Evolutionary conservation across 2,888 invertebrate genomes (phyloP).

Genomic region (Drosophila conformis): DNA sequence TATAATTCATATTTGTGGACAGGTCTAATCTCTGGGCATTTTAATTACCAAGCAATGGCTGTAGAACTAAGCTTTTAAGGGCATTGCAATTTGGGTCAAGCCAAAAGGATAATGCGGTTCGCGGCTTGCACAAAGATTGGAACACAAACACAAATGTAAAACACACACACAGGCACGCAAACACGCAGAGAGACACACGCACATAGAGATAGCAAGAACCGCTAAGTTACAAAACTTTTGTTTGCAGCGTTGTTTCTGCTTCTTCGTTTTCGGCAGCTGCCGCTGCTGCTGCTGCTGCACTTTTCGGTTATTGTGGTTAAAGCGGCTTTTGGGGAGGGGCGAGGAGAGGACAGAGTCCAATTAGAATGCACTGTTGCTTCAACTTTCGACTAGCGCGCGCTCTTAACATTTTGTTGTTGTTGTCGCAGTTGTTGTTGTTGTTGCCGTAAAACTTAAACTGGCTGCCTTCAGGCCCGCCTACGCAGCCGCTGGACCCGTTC

Average conservation of each 20-base stretch:
- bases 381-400: constrained; percentile 55
- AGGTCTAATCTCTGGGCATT: background rate
- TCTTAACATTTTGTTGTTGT: constrained; percentile 30
- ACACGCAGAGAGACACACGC: constrained; percentile 1
- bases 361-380: constrained; percentile 72
- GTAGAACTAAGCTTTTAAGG: constrained; percentile 26
- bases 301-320: constrained; percentile 50
- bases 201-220: constrained; percentile 25
- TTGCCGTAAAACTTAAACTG: constrained; percentile 50
- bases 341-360: constrained; percentile 50
- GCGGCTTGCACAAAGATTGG: constrained; percentile 43
- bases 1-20: background rate
- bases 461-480: constrained; percentile 70
- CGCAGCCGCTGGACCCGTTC: constrained; percentile 63
- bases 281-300: constrained; percentile 33
- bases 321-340: background rate
- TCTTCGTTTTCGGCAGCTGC: constrained; percentile 23
- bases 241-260: constrained; percentile 38
- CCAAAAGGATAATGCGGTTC: constrained; percentile 71
- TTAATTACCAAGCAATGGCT: constrained; percentile 5
- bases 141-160: constrained; percentile 12
- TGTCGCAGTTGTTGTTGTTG: constrained; percentile 24
- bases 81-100: constrained; percentile 70
- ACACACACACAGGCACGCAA: background rate
- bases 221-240: constrained; percentile 63